phyloP scores from a whole-genome alignment of 1,140 invertebrate genomes.

The Uloborus diversus region DNA sequence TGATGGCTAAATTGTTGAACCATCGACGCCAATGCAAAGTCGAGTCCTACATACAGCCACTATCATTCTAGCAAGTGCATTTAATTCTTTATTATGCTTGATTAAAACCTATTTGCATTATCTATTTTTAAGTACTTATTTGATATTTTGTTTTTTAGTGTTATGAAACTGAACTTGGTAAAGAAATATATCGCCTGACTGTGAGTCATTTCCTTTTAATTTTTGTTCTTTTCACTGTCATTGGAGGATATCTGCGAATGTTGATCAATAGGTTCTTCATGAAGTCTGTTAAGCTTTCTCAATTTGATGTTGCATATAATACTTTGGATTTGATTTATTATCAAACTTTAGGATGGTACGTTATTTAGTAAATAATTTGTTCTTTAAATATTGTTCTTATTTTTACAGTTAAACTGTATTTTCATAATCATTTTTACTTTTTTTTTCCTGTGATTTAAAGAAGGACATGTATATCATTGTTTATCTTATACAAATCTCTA shows the following conservation, averaged over 20 bases:
- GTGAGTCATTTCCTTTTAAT: constrained; percentile 34
- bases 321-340: constrained; percentile 46
- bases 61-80: background rate
- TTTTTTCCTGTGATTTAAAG: background rate
- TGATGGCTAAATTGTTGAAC: too few species aligned
- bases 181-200: constrained; percentile 45
- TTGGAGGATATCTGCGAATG: constrained; percentile 20
- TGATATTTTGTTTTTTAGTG: constrained; percentile 20
- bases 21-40: too few species aligned
- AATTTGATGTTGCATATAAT: constrained; percentile 50
- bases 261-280: background rate
- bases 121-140: background rate
- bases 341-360: constrained; percentile 48
- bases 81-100: background rate
- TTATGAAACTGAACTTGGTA: constrained; percentile 39
- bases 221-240: constrained; percentile 11
- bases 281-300: background rate
- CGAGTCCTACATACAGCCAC: too few species aligned
- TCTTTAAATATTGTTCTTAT: background rate
- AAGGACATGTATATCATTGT: background rate
- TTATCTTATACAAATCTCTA: too few species aligned
- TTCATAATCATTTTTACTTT: background rate
- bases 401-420: background rate
- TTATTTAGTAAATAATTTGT: background rate
- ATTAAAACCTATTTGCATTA: background rate